Base-by-base conservation (phyloP, 2,797 vertebrate species). In the Synanceia verrucosa region DNA sequence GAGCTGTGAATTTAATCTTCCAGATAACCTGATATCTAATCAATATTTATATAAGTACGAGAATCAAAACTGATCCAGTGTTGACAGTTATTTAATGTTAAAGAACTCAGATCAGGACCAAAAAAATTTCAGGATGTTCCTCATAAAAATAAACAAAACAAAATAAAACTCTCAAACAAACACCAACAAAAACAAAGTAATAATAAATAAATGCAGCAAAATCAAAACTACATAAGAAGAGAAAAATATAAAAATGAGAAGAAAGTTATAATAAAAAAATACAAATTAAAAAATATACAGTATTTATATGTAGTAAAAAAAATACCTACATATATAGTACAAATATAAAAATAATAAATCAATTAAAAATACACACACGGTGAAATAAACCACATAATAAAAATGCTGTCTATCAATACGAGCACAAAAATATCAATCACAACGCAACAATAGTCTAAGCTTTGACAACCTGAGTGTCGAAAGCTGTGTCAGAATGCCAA, bases 1-100 rank as follows among this genome's bases (percentile, higher is more conserved):
- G 3, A 0, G 0, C 37, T 0, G 16, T 9, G 7, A 0, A 16
- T 16, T 39, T 16, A 18, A 18, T 39, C 16, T 39, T 6, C 37
- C 37, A 39, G 37, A 18, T 39, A 39, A 16, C 18, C 13, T 16
- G 18, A 16, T 39, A 39, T 39, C 18, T 39, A 39, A 18, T 0
- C 19, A 21, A 44, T 19, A 44, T 0, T 14, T 1, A 23, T 6
- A 6, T 50, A 1, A 31, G 19, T 12, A 33, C 2, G n/a, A 33
- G 11, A 2, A 14, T 14, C 2, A 23, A 34, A 21, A 55, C 1
- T 13, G 9, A 53, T n/a, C 8, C 10, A n/a, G 23, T 13, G 26
- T 48, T 2, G 6, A 24, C 13, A 24, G 6, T 1, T 29, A 11
- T 5, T 2, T n/a, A 31, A 57, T 26, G 10, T 23, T 28, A 26